Base-by-base conservation (phyloP, 2,113 vertebrate species). In the Athene noctua region DNA sequence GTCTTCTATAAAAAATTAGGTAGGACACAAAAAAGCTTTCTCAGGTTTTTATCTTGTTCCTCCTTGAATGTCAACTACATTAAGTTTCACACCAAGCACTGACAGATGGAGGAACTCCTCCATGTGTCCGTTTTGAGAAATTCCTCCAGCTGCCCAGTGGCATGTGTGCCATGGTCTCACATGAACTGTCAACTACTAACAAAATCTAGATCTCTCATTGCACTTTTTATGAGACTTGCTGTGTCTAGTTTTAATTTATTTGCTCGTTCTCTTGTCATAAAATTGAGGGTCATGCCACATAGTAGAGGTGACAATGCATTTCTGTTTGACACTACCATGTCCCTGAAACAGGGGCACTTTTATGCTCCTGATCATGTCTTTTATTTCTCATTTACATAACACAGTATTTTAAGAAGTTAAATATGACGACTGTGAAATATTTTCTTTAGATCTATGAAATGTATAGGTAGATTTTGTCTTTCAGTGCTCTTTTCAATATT, bases 51-150 rank as follows among this genome's bases (percentile, higher is more conserved):
- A 42, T 40, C 29, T 55, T 68, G 6, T 47, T 44, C 15, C 8
- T 80, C 6, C 13, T 51, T 23, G 3, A 86, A 80, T 27, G 16
- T 21, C 1, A 1, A 25, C 27, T 62, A 9, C 3, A 1, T 54
- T 66, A 1, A 36, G n/a, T 67, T 47, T 79, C 57, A 51, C n/a
- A 21, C 16, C 30, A 59, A 52, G 26, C 61, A 20, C 47, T 84
- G n/a, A 15, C 16, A 54, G 10, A 55, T 32, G 38, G 29, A 94
- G 63, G 16, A 84, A 52, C 7, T 63, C 26, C 38, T 58, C n/a
- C 20, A 23, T 0, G 1, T 4, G 1, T 15, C 47, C 2, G 0
- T 71, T 54, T 91, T 38, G 38, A 25, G 27, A 84, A 66, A 20
- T n/a, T 80, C 8, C 52, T 87, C 52, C 57, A 71, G 84, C 51